Conservation (phyloP, 1,140 invertebrate species). For the Stratiolaelaps scimitus region DNA sequence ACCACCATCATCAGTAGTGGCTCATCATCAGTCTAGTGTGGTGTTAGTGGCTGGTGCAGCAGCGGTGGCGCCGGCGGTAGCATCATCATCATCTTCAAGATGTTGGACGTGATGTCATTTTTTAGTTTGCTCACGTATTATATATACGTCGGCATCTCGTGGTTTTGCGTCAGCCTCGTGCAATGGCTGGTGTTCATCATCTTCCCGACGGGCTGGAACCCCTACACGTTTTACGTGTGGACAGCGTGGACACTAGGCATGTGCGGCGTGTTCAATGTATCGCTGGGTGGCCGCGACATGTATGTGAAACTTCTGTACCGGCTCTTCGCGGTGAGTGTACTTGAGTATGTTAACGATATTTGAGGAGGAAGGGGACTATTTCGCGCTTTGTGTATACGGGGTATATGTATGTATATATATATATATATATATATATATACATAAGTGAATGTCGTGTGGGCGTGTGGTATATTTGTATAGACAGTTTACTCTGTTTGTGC, state of each 20-base stretch:
- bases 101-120: constrained; percentile 27
- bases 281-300: constrained; percentile 14
- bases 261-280: constrained; percentile 14
- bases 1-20: neutral
- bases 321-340: constrained; percentile 22
- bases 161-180: constrained; percentile 17
- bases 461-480: too few species aligned
- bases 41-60: neutral
- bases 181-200: constrained; percentile 27
- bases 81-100: neutral
- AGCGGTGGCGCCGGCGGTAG: neutral
- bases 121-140: constrained; percentile 5
- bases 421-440: too few species aligned
- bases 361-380: too few species aligned
- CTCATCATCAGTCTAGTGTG: neutral
- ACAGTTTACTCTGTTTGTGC: too few species aligned
- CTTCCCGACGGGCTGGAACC: constrained; percentile 24
- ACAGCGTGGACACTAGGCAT: constrained; percentile 23
- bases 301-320: constrained; percentile 20
- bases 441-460: too few species aligned
- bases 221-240: constrained; percentile 26
- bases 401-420: too few species aligned
- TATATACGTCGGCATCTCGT: constrained; percentile 14
- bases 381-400: too few species aligned
- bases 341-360: constrained; percentile 1